phyloP scores from a whole-genome alignment of 2,888 invertebrate genomes.

The Muschampia plurimacula region DNA sequence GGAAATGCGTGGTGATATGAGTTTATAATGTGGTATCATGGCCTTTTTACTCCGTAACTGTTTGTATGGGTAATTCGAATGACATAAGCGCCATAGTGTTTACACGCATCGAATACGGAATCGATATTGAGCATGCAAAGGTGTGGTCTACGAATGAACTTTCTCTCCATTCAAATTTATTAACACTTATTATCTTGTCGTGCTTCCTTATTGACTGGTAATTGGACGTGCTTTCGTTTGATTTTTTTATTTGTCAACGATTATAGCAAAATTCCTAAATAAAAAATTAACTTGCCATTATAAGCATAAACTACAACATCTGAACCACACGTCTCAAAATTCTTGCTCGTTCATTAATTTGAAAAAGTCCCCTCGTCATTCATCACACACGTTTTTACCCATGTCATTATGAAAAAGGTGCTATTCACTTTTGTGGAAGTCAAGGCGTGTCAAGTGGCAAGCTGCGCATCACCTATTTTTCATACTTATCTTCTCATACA shows the following conservation, averaged over 20 bases:
- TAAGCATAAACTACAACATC: slow-evolving; percentile 14
- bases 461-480: slow-evolving; percentile 31
- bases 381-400: slow-evolving; percentile 11
- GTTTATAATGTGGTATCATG: slow-evolving; percentile 81
- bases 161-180: slow-evolving; percentile 46
- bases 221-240: slow-evolving; percentile 24
- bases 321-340: slow-evolving; percentile 8
- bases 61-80: slow-evolving; percentile 67
- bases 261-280: neutral
- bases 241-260: neutral
- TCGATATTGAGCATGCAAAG: slow-evolving; percentile 42
- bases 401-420: slow-evolving; percentile 28
- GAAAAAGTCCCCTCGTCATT: slow-evolving; percentile 20
- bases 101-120: slow-evolving; percentile 55
- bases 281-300: neutral
- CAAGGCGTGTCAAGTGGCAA: slow-evolving; percentile 28
- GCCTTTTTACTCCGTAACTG: slow-evolving; percentile 74
- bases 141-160: slow-evolving; percentile 50
- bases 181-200: slow-evolving; percentile 21
- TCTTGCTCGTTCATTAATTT: slow-evolving; percentile 4
- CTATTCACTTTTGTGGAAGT: slow-evolving; percentile 17
- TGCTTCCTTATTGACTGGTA: slow-evolving; percentile 35
- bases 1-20: slow-evolving; percentile 80
- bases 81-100: slow-evolving; percentile 63
- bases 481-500: slow-evolving; percentile 34